A percentile compares a stretch with the other conserved stretches of the same genome.
These are phyloP conservation scores for Stictonetta naevosa DNA, from an alignment of 2,113 vertebrate species.

Conservation along the genomic window DNA sequence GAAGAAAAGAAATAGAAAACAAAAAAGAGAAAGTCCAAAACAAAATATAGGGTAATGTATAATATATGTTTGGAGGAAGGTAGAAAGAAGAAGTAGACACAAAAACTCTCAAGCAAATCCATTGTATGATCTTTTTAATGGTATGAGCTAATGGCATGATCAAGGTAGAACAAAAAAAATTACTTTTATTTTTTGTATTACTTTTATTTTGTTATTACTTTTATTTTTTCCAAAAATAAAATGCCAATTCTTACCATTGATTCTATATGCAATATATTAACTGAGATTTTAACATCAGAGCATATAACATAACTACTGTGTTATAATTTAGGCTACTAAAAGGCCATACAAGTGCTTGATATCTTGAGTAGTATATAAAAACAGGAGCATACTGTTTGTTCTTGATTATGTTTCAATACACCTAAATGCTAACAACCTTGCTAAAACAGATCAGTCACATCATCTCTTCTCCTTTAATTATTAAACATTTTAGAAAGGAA, in stretches of 20 bases:
- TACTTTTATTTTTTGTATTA: background rate
- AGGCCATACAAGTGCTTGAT: background rate
- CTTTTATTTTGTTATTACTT: background rate
- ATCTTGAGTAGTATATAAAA: background rate
- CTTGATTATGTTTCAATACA: background rate
- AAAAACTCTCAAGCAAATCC: background rate
- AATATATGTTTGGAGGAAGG: background rate
- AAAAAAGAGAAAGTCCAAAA: background rate
- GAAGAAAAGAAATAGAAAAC: background rate
- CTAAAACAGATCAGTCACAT: background rate
- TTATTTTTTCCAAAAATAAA: background rate
- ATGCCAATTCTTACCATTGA: background rate
- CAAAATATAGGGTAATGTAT: background rate
- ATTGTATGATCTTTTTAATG: fast-evolving
- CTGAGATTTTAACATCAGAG: background rate
- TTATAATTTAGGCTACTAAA: background rate
- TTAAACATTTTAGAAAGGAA: background rate
- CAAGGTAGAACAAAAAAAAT: background rate
- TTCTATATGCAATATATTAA: background rate
- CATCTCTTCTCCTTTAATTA: background rate
- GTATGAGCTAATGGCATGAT: background rate
- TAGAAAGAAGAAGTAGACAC: background rate
- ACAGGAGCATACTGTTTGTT: background rate
- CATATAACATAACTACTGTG: background rate
- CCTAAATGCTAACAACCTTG: background rate